A percentile compares a stretch with the other conserved stretches of the same genome.
Evolutionary conservation across 2,888 invertebrate genomes (phyloP).

Genomic region (Poecilobothrus nobilitatus): DNA sequence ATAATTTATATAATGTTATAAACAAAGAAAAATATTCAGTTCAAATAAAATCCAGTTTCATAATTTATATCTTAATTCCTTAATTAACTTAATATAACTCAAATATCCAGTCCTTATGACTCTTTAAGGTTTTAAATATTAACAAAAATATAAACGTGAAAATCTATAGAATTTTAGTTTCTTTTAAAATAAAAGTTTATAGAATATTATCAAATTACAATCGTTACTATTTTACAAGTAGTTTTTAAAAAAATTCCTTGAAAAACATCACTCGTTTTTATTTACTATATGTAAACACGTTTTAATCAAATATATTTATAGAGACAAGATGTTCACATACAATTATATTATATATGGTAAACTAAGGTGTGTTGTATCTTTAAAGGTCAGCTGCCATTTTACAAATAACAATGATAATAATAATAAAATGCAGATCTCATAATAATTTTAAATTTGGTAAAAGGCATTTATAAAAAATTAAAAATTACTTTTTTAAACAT

Average conservation of each 20-base stretch:
- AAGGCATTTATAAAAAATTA: neutral
- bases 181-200: no score
- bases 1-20: no score
- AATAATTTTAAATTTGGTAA: slow-evolving; percentile 2
- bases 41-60: no score
- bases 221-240: no score
- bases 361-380: slow-evolving; percentile 2
- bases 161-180: no score
- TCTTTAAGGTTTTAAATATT: no score
- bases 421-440: neutral
- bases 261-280: neutral
- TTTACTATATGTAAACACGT: neutral
- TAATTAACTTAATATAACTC: no score
- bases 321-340: neutral
- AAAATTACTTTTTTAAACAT: neutral
- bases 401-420: neutral
- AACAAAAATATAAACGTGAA: no score
- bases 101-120: no score
- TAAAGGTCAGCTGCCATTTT: neutral
- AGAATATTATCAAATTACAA: no score
- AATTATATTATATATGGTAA: neutral
- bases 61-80: no score
- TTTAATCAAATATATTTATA: neutral
- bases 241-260: neutral
- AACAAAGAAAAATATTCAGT: no score